Base-by-base conservation (phyloP, 2,113 vertebrate species). In the Felis chaus region DNA sequence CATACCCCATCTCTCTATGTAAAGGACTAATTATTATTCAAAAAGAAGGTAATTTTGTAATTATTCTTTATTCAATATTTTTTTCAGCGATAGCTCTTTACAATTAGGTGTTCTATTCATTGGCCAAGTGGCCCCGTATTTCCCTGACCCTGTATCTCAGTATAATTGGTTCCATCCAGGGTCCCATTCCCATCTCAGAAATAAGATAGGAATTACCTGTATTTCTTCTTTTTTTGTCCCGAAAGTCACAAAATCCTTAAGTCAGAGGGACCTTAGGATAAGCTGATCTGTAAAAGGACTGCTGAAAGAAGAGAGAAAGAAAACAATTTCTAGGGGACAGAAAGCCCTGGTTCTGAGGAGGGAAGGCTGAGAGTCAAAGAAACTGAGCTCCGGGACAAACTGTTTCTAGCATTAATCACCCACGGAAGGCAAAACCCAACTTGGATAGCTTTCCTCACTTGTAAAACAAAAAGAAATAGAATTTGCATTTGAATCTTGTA, bases 221-320 rank as follows among this genome's bases (percentile, higher is more conserved):
- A 65, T 87, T 92, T 82, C 57, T 76, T 65, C 3, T 83, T 71
- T 45, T 39, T 91, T 68, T 36, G 27, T 92, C 63, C 91, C 1
- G 0, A 65, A 95, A 86, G 63, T 88, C 88, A 97, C 45, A 96
- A 76, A 97, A 84, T 82, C 50, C 71, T 88, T 65, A 65, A 69
- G 39, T 94, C 57, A 61, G 21, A 69, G 41, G 68, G 50, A 74
- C 31, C 65, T 91, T 68, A 76, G 23, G 27, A 80, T 82, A 87
- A 88, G 15, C 27, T 73, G 23, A 80, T 93, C 71, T 85, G 25
- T 48, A 39, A 80, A 93, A 89, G 25, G 29, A 45, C 41, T 71
- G 41, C n/a, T 97, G 65, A 84, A 92, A 84, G n/a, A 66, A 73
- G 45, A 84, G 14, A 83, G 41, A 41, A 82, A 92, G 53, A 79